Base-by-base conservation (phyloP, 2,113 vertebrate genomes). In the Ophthalmolycus amberensis region DNA sequence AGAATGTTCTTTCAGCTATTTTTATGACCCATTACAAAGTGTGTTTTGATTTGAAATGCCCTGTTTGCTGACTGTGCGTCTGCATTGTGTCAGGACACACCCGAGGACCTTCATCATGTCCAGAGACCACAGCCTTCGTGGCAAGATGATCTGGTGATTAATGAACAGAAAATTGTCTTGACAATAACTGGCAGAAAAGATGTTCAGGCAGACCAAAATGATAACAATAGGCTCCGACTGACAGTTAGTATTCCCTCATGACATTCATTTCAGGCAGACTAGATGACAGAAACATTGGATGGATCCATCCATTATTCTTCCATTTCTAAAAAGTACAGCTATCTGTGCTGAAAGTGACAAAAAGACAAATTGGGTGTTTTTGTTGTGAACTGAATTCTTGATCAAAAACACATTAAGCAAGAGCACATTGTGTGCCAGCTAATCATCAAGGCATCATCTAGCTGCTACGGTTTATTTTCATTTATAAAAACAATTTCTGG, bases 101-200 rank as follows among this genome's bases (percentile, higher is more conserved):
- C 79, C 1, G 67, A 87, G 40, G 94, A 95, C 29, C 56, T 92
- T 56, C 89, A 76, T 85, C 90, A 90, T 32, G 79, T 94, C 83
- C 92, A 94, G 89, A 95, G 88, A 44, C 92, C 91, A n/a, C 92
- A 93, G 66, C 85, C 92, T 62, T 69, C 83, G 9, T 95, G 95
- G 94, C 92, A 92, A 65, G 94, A 96, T 71, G 95, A 95, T 87
- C 77, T 93, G 94, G 95, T 95, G 92, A 96, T 50, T 82, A 77
- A 82, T 71, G 10, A 69, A 9, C 48, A 67, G 9, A 70, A 76
- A 79, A 83, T 37, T 71, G 14, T 56, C 42, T 71, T 77, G 34
- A 69, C 56, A 69, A 56, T n/a, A 74, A 75, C 38, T 59, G 25
- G 44, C 3, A 40, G 40, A 66, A 58, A 42, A 66, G n/a, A 22